Evolutionary conservation across 1,140 invertebrate species (phyloP).

Genomic region (Cecropterus lyciades): DNA sequence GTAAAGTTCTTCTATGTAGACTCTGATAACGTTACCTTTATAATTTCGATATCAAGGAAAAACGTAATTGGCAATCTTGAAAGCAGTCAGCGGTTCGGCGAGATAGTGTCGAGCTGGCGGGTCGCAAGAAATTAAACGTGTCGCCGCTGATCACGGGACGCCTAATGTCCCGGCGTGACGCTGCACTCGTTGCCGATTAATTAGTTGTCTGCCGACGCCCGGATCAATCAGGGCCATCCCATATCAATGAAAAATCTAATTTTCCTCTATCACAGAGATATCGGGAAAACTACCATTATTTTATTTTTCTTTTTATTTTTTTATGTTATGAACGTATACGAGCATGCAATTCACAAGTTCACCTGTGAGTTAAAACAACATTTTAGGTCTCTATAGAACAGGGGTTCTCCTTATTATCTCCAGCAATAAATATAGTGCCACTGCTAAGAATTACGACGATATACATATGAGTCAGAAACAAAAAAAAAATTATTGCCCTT

Average conservation of each 20-base stretch:
- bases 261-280: slow-evolving; percentile 6
- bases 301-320: not conserved
- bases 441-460: too few relatives aligned
- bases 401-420: too few relatives aligned
- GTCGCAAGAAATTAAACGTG: slow-evolving; percentile 23
- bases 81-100: not conserved
- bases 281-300: not conserved
- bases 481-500: too few relatives aligned
- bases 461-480: too few relatives aligned
- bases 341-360: too few relatives aligned
- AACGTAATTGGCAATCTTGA: slow-evolving; percentile 28
- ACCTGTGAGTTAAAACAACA: too few relatives aligned
- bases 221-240: slow-evolving; percentile 30
- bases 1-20: not conserved
- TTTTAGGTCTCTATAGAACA: too few relatives aligned
- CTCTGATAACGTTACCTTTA: slow-evolving; percentile 9
- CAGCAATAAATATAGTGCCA: too few relatives aligned
- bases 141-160: slow-evolving; percentile 1
- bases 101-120: slow-evolving; percentile 13
- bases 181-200: slow-evolving; percentile 30
- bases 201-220: slow-evolving; percentile 25
- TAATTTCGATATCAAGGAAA: slow-evolving; percentile 15
- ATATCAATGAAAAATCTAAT: slow-evolving; percentile 33
- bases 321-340: not conserved
- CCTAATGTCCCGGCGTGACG: slow-evolving; percentile 16